Base-by-base conservation (phyloP, 30 jellyfish, hydroid and myxozoan species). In the Pseudorhiza aurosa region DNA sequence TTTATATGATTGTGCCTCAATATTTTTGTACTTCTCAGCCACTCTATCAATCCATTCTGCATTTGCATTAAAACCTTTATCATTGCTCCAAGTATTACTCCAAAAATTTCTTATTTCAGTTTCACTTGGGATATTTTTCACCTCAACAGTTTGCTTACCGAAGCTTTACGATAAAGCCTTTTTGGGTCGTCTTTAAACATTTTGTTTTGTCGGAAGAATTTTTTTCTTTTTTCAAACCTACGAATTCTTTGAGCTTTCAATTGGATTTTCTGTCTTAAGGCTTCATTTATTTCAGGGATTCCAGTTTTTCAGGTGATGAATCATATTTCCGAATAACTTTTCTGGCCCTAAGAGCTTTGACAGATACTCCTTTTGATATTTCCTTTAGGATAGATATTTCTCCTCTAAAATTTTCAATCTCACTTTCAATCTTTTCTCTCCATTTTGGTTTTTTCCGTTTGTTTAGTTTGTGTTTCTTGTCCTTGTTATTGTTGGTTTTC, bases 51-150 rank as follows among this genome's bases (percentile, higher is more conserved):
- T 12, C 60, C 72, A 53, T 39, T 31, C 47, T 9, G 68, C 53
- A 11, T 77, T 76, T 21, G 19, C 51, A 29, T 18, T 51, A 42
- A 9, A n/a, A 1, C 43, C 25, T 50, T 24, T 72, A 30, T 32
- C 44, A 0, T 72, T 18, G 1, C 72, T 31, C 63, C 72, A 49
- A 8, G 33, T 32, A 22, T 19, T 35, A 32, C 35, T 22, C 72
- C 67, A 17, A 15, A 29, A 51, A 53, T 60, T 39, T 45, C 36
- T 28, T 19, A 37, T 43, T 25, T 45, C 49, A 45, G 80, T 44
- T 35, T 63, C 95, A 31, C 59, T 25, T 5, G 77, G 77, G 15
- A 9, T 21, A 25, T 64, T 26, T 30, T 64, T 35, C 15, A 64
- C 59, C 32, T 32, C 9, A n/a, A 68, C 28, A 18, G 36, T 8